Evolutionary conservation across 2,113 vertebrate genomes (phyloP), one percentile per base, ranked within the genome.

Genomic region (Tragelaphus buxtoni): DNA sequence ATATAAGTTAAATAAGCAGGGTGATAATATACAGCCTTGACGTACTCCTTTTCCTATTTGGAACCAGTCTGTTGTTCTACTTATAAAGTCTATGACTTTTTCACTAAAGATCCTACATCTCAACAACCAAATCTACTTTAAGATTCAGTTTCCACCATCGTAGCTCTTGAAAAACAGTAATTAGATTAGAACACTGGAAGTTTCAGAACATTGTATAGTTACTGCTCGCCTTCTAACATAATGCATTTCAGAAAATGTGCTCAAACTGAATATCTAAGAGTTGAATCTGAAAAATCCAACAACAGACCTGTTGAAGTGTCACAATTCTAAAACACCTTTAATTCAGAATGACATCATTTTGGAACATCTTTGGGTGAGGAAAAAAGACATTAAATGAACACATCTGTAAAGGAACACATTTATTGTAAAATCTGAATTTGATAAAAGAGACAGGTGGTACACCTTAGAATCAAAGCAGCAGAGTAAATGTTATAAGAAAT

Each of bases 281-380:
- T 45, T 72, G 84, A 95, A 58, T 26, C 6, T 28, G 30, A 58
- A 69, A 84, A 96, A 49, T 69, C 69, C 77, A 95, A 92, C 9
- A 53, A 77, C 9, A 93, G n/a, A 63, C 16, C 4, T 76, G 26
- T 2, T 61, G 11, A 60, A 58, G 14, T 32, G 20, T 35, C 89
- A 90, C 60, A 87, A 18, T 30, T 80, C 74, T 39, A 93, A 91
- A 35, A 49, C 28, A 92, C 2, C n/a, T 88, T 88, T 69, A 86
- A 63, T 92, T 94, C 69, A 93, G 47, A 96, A 89, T 42, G n/a
- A 96, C 22, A 94, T 51, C 49, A 82, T 47, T 92, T 88, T 88
- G 26, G 28, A 81, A 42, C 13, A 88, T 18, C 49, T 81, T 69
- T 56, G 82, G 5, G 16, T 32, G 26, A 65, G 18, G 5, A 14